Conservation (phyloP, 2,797 vertebrate species). For the Sebastes reedi region DNA sequence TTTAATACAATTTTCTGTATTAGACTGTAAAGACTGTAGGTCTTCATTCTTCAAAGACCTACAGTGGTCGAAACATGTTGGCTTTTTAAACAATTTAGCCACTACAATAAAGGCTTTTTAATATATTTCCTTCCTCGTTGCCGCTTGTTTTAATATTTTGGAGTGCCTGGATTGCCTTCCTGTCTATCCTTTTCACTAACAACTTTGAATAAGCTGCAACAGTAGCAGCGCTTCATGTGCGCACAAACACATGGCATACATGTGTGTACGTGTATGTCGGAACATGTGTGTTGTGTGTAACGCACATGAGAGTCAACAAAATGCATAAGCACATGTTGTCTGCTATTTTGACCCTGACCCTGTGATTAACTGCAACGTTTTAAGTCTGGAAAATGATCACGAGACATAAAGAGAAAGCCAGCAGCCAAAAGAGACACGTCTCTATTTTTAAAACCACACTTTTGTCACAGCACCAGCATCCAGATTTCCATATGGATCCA, state of each 20-base stretch:
- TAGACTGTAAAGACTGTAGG: no score
- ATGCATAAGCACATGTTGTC: constrained; percentile 28
- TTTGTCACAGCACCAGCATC: constrained; percentile 17
- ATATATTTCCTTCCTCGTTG: no score
- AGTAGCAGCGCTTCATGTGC: background rate
- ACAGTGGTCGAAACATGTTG: no score
- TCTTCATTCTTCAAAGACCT: no score
- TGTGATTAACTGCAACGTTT: constrained; percentile 47
- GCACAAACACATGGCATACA: background rate
- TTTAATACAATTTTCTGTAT: no score
- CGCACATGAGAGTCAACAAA: constrained; percentile 26
- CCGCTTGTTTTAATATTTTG: no score
- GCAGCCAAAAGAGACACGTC: constrained; percentile 32
- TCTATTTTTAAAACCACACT: constrained; percentile 56
- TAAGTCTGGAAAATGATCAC: constrained; percentile 50
- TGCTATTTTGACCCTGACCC: constrained; percentile 36
- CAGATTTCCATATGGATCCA: constrained; percentile 33
- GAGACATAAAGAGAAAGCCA: constrained; percentile 39
- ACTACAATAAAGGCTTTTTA: no score
- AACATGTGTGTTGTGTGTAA: constrained; percentile 4
- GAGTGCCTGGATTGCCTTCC: no score
- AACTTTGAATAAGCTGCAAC: constrained; percentile 10
- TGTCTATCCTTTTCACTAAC: background rate
- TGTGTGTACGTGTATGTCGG: background rate
- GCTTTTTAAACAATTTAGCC: no score